Evolutionary conservation across 2,888 invertebrate genomes (phyloP), one percentile per base, ranked within the genome.

Genomic region (Thymelicus acteon): DNA sequence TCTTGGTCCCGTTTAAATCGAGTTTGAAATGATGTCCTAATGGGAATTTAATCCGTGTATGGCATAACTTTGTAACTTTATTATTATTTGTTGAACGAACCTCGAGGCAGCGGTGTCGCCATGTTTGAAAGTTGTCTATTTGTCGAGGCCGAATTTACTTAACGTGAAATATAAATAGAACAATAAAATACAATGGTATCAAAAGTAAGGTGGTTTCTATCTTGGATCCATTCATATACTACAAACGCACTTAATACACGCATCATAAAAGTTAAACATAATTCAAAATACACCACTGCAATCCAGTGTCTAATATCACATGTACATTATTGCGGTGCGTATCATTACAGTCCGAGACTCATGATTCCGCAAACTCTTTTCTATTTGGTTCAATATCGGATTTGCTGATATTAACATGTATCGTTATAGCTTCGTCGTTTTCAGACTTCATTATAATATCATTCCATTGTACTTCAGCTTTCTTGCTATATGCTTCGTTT

Each of bases 401-500:
- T 81, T 91, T 92, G 1, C 86, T 89, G 64, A 93, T 92, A 74
- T 92, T 92, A 0, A 93, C 93, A 75, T 93, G 93, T 52, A 93
- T 93, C 1, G 93, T 93, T 24, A 93, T 92, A 10, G 93, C 89
- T 81, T 93, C 93, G 72, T 93, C 93, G 12, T 78, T 86, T n/a
- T 93, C 92, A 0, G 92, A 86, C 74, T 93, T 93, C 83, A 92
- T 83, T 2, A 92, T 83, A 0, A 91, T 85, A 75, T 94, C 93
- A 67, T 88, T 91, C 92, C 93, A 93, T 76, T 93, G 92, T 0
- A 93, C 88, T 76, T 94, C 93, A 0, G 93, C 92, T 76, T 93
- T 93, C 79, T 93, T 94, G 8, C 92, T 90, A 63, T 93, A 93
- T 0, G 88, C 82, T 77, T 93, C 93, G 72, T 93, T 92, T 71